These are phyloP conservation scores for Himalopsyche anomala DNA, from an alignment of 2,888 invertebrate genomes.

Conservation along the genomic window DNA sequence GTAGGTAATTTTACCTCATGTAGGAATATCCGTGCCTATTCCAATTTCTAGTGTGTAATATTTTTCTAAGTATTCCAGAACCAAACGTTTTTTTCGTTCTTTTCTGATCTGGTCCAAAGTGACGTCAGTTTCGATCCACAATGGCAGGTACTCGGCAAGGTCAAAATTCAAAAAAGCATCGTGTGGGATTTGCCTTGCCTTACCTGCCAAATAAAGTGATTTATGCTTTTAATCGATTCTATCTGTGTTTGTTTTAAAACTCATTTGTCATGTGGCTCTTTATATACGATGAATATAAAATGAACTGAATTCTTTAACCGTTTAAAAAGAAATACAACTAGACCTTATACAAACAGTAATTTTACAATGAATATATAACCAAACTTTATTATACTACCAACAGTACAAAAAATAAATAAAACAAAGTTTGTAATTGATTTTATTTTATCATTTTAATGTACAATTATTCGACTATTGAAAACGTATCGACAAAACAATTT, in stretches of 20 bases:
- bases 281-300: conserved; percentile 38
- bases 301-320: neutral
- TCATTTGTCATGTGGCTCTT: conserved; percentile 39
- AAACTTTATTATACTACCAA: no score
- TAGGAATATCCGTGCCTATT: neutral
- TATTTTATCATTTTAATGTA: no score
- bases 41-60: conserved; percentile 7
- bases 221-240: conserved; percentile 34
- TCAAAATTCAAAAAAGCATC: conserved; percentile 22
- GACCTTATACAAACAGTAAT: conserved; percentile 27
- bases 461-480: no score
- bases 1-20: no score
- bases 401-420: no score
- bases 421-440: no score
- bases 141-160: conserved; percentile 23
- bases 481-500: no score
- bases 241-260: conserved; percentile 41
- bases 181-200: conserved; percentile 38
- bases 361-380: conserved; percentile 3
- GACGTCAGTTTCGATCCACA: conserved; percentile 25
- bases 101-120: conserved; percentile 11
- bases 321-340: conserved; percentile 18
- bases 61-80: neutral
- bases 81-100: neutral
- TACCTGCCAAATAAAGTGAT: conserved; percentile 37